Conservation (phyloP, 2,113 vertebrate genomes). For the Sylvia atricapilla region DNA sequence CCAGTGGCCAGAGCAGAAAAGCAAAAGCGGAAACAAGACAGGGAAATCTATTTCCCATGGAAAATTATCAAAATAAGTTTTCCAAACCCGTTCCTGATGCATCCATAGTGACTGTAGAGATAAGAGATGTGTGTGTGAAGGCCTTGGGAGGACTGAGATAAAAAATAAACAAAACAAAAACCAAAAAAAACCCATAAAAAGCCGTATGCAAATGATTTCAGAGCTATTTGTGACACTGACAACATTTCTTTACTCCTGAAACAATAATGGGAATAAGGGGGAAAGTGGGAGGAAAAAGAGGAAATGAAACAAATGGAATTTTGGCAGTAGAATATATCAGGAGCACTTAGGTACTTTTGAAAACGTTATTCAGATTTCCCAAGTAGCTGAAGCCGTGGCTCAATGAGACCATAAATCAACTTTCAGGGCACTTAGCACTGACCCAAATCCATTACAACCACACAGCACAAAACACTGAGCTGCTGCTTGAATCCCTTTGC, state of each 20-base stretch:
- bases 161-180: background rate
- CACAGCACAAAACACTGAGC: background rate
- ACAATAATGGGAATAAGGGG: background rate
- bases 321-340: constrained; percentile 14
- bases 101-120: background rate
- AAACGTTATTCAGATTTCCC: constrained; percentile 3
- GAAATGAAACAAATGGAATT: constrained; percentile 32
- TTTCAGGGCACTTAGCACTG: background rate
- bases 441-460: background rate
- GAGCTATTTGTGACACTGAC: background rate
- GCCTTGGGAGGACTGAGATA: background rate
- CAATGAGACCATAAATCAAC: constrained; percentile 10
- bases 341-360: constrained; percentile 21
- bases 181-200: background rate
- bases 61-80: background rate
- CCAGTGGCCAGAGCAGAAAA: background rate
- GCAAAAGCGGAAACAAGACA: background rate
- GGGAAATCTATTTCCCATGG: background rate
- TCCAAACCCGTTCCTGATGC: background rate
- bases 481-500: background rate
- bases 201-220: background rate
- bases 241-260: constrained; percentile 8
- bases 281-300: constrained; percentile 20
- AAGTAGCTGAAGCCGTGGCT: background rate
- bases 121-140: background rate